phyloP scores from a whole-genome alignment of 2,113 vertebrate genomes.

The Nycticebus coucang region DNA sequence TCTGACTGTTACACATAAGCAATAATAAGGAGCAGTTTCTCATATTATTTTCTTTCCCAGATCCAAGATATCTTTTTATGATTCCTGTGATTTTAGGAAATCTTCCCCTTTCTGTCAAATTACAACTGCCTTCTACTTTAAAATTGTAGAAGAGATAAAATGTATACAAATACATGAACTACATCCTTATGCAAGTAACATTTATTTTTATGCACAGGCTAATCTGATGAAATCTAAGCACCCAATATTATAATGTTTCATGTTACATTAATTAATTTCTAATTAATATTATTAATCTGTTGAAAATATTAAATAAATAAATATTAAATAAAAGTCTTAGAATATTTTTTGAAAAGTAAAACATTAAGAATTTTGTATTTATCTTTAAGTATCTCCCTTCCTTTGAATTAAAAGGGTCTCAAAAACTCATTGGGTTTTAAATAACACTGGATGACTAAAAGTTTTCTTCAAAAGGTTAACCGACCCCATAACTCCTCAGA shows the following conservation, averaged over 20 bases:
- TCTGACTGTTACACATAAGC: background rate
- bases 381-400: conserved; percentile 63
- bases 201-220: background rate
- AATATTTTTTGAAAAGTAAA: background rate
- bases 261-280: background rate
- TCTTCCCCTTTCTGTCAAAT: background rate
- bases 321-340: background rate
- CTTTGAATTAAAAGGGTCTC: conserved; percentile 70
- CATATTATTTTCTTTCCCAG: background rate
- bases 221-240: background rate
- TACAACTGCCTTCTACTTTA: background rate
- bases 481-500: conserved; percentile 70
- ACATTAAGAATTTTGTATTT: background rate
- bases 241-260: background rate
- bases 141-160: background rate
- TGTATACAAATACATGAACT: background rate
- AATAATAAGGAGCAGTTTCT: background rate
- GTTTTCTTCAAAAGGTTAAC: conserved; percentile 75
- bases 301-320: conserved; percentile 7
- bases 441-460: conserved; percentile 67
- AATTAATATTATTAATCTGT: background rate
- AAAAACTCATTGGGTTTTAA: conserved; percentile 72
- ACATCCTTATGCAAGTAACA: background rate
- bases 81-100: background rate
- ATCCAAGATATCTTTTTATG: background rate